Percentiles rank a stretch among this genome's conserved stretches.
Conservation (phyloP, 2,113 vertebrate genomes). For the Odontesthes bonariensis region DNA sequence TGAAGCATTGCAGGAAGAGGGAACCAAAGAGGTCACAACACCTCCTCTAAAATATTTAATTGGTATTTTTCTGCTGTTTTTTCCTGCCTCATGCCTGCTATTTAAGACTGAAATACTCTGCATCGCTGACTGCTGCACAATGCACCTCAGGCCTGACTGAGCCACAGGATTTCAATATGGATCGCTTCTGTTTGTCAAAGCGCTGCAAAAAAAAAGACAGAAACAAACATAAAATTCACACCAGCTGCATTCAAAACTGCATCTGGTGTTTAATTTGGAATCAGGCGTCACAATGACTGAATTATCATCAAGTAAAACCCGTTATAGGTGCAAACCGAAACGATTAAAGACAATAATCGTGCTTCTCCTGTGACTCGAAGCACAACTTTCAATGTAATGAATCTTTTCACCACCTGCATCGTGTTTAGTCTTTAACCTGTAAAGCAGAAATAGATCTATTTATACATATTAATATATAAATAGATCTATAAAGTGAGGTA, state of each 20-base stretch:
- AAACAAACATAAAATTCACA: background rate
- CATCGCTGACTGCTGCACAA: constrained; percentile 36
- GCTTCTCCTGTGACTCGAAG: too few relatives aligned
- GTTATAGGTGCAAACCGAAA: too few relatives aligned
- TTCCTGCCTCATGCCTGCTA: constrained; percentile 15
- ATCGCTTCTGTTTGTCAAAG: background rate
- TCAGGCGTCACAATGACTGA: too few relatives aligned
- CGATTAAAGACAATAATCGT: too few relatives aligned
- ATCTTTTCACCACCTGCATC: too few relatives aligned
- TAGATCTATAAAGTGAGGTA: too few relatives aligned
- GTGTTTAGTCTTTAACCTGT: too few relatives aligned
- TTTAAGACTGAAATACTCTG: constrained; percentile 27
- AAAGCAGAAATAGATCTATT: too few relatives aligned
- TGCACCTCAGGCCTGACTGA: background rate
- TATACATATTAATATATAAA: too few relatives aligned
- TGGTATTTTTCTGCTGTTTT: constrained; percentile 58
- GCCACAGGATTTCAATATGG: background rate
- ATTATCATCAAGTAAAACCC: too few relatives aligned
- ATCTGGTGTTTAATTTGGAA: too few relatives aligned
- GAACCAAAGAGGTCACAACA: constrained; percentile 64
- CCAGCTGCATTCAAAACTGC: background rate
- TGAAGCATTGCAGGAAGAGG: constrained; percentile 56
- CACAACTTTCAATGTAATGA: too few relatives aligned
- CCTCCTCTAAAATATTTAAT: constrained; percentile 70
- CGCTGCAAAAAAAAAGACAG: background rate